Conservation (phyloP, 2,888 invertebrate species). For the Chloromyia formosa region DNA sequence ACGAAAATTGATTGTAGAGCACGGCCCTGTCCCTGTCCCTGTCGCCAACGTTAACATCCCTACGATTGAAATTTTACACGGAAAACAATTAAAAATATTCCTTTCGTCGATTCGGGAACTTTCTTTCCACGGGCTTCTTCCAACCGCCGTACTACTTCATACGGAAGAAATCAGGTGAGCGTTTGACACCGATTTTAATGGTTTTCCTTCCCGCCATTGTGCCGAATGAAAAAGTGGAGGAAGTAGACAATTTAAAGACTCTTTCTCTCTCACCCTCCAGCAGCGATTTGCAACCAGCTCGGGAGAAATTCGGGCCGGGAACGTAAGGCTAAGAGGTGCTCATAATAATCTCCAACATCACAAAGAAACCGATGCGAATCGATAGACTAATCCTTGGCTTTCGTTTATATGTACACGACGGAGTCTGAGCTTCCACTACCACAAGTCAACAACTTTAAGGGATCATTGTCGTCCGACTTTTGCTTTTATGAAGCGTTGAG, state of each 20-base stretch:
- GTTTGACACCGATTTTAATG: conserved; percentile 17
- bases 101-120: not conserved
- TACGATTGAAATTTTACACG: not conserved
- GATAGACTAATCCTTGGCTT: conserved; percentile 7
- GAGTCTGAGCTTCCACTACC: not conserved
- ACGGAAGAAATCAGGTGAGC: not conserved
- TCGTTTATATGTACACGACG: not conserved
- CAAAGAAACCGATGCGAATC: conserved; percentile 10
- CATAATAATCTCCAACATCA: not conserved
- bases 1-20: not conserved
- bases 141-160: not conserved
- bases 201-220: not conserved
- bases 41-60: not conserved
- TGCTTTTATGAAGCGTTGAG: not conserved
- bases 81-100: conserved; percentile 2
- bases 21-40: not conserved
- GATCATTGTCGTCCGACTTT: not conserved
- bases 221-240: not conserved
- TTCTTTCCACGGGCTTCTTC: not conserved
- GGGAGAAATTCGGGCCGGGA: not conserved
- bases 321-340: conserved; percentile 9
- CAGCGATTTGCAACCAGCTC: not conserved
- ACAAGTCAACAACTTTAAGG: not conserved
- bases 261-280: too few species aligned
- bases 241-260: too few species aligned